Conservation (phyloP, 2,113 vertebrate species). For the Heterotilapia buettikoferi region DNA sequence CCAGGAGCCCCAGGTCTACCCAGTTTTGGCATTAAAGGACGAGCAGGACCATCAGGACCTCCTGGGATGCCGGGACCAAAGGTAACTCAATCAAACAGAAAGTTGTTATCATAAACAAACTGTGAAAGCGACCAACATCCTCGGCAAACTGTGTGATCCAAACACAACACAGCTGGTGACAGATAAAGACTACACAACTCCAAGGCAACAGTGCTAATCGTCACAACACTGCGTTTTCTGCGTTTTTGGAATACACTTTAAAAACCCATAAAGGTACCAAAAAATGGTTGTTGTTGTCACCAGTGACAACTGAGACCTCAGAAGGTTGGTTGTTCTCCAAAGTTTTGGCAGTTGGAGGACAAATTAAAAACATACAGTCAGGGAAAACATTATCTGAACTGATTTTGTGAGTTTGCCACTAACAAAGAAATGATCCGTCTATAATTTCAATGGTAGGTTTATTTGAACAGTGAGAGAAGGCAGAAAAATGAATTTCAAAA, state of each 20-base stretch:
- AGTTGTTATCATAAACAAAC: not conserved
- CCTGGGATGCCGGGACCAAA: constrained; percentile 64
- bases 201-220: not conserved
- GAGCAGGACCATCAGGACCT: constrained; percentile 60
- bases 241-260: not conserved
- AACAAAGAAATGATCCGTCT: not conserved
- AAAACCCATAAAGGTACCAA: not conserved
- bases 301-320: not conserved
- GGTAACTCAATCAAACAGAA: constrained; percentile 30
- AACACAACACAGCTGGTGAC: not conserved
- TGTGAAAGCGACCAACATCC: not conserved
- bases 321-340: not conserved
- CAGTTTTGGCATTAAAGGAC: constrained; percentile 56
- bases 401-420: not conserved
- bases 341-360: not conserved
- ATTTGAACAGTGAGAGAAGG: not conserved
- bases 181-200: not conserved
- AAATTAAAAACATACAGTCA: not conserved
- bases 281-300: not conserved
- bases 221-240: not conserved
- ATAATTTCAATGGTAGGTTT: not conserved
- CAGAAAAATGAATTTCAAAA: not conserved
- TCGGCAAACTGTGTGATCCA: not conserved
- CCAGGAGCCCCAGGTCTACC: constrained; percentile 47
- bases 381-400: not conserved